Evolutionary conservation across 2,888 invertebrate genomes (phyloP).

Genomic region (Fissipunctia ypsillon): DNA sequence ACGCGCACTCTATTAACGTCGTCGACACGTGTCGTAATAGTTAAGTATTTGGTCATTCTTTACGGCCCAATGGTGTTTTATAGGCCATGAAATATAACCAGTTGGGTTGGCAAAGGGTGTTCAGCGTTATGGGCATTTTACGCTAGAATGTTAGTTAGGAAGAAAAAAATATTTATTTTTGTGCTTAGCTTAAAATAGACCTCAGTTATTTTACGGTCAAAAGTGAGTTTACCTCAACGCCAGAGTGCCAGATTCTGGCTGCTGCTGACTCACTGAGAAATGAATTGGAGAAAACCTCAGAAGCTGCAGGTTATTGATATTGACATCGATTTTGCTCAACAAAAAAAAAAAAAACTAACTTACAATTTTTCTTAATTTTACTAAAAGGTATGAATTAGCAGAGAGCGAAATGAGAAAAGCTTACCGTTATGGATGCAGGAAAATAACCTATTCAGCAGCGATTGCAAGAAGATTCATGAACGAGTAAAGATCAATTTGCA

Average conservation of each 20-base stretch:
- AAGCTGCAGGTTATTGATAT: slow-evolving; percentile 10
- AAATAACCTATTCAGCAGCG: not conserved
- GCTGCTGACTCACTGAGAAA: no score
- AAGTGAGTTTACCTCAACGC: not conserved
- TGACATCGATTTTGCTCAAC: not conserved
- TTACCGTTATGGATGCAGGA: not conserved
- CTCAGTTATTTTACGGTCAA: no score
- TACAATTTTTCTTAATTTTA: not conserved
- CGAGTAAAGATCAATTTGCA: not conserved
- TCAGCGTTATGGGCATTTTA: not conserved
- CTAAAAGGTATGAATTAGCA: not conserved
- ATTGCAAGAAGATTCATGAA: not conserved
- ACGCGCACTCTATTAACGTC: slow-evolving; percentile 39
- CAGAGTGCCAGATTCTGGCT: not conserved
- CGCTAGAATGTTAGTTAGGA: not conserved
- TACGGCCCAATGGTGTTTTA: slow-evolving; percentile 9
- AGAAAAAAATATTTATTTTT: not conserved
- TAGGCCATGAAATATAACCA: slow-evolving; percentile 35
- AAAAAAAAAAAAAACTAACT: no score
- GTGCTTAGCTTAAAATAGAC: not conserved
- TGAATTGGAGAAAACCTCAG: not conserved
- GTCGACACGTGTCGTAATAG: slow-evolving; percentile 37
- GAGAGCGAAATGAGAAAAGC: not conserved
- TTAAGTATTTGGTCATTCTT: slow-evolving; percentile 36
- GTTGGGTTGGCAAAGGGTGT: slow-evolving; percentile 16